Evolutionary conservation across 2,888 invertebrate genomes (phyloP).

Genomic region (Lysandra bellargus): DNA sequence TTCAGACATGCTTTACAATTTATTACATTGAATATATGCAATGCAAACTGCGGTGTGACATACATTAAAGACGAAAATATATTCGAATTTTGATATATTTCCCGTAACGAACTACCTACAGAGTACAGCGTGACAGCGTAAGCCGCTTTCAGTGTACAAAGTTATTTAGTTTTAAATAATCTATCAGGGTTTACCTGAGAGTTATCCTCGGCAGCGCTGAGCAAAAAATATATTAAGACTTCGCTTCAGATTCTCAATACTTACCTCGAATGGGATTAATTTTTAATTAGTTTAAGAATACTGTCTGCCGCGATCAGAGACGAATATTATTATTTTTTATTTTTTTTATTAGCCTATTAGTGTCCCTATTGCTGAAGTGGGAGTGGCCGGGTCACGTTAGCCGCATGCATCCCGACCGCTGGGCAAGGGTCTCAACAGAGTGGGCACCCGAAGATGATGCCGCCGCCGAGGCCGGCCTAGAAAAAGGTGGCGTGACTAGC

Average conservation of each 20-base stretch:
- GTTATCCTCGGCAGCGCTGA: not conserved
- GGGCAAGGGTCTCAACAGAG: too few relatives aligned
- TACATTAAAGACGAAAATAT: not conserved
- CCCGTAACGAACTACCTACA: not conserved
- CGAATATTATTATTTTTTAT: too few relatives aligned
- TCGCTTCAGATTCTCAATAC: not conserved
- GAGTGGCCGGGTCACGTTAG: too few relatives aligned
- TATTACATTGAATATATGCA: not conserved
- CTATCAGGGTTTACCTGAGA: constrained; percentile 11
- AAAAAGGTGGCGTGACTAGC: too few relatives aligned
- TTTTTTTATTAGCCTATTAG: too few relatives aligned
- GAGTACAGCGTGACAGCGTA: not conserved
- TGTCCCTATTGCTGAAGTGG: too few relatives aligned
- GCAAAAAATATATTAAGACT: not conserved
- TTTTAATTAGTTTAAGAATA: not conserved
- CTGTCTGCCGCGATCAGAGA: too few relatives aligned
- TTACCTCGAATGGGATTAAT: not conserved
- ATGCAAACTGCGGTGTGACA: not conserved
- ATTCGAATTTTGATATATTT: not conserved
- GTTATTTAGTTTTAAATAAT: constrained; percentile 16
- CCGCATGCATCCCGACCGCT: too few relatives aligned
- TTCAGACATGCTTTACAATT: not conserved
- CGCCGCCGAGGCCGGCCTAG: too few relatives aligned
- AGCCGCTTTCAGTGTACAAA: constrained; percentile 13
- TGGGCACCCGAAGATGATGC: too few relatives aligned